Conservation (phyloP, 2,113 vertebrate genomes). For the Epinephelus moara region DNA sequence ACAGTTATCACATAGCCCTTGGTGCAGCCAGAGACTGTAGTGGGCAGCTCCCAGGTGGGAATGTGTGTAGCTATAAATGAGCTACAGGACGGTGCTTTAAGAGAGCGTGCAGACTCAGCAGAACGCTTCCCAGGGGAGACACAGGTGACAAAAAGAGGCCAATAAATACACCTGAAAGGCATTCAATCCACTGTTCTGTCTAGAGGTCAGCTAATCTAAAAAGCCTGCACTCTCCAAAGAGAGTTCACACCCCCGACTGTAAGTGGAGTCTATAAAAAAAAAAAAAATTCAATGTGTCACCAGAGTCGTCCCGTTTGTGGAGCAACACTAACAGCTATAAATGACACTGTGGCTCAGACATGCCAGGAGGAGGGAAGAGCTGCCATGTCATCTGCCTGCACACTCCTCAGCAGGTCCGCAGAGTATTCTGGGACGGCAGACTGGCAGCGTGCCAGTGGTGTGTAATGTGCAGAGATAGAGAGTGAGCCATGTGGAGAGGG, state of each 20-base stretch:
- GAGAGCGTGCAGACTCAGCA: constrained; percentile 40
- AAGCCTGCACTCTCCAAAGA: not conserved
- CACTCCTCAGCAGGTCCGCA: constrained; percentile 49
- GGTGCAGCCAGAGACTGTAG: not conserved
- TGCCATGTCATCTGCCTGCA: constrained; percentile 59
- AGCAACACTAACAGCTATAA: constrained; percentile 64
- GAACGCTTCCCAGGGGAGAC: not conserved
- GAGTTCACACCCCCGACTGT: not conserved
- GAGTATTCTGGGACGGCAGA: constrained; percentile 68
- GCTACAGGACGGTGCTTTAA: constrained; percentile 35
- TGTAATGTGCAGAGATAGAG: constrained; percentile 39
- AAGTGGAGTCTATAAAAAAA: constrained; percentile 2
- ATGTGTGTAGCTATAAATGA: constrained; percentile 41
- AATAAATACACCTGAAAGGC: constrained; percentile 21
- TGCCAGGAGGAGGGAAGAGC: constrained; percentile 60
- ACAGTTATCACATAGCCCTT: not conserved
- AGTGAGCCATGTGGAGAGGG: constrained; percentile 15
- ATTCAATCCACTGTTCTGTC: constrained; percentile 5
- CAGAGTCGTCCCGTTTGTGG: constrained; percentile 26
- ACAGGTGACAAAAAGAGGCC: constrained; percentile 42
- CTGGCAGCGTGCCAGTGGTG: constrained; percentile 62
- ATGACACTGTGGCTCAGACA: constrained; percentile 56
- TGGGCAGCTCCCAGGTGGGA: constrained; percentile 54
- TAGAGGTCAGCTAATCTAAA: constrained; percentile 37
- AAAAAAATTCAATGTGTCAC: constrained; percentile 20